phyloP scores from a whole-genome alignment of 2,888 invertebrate genomes.

The Creontiades dilutus region DNA sequence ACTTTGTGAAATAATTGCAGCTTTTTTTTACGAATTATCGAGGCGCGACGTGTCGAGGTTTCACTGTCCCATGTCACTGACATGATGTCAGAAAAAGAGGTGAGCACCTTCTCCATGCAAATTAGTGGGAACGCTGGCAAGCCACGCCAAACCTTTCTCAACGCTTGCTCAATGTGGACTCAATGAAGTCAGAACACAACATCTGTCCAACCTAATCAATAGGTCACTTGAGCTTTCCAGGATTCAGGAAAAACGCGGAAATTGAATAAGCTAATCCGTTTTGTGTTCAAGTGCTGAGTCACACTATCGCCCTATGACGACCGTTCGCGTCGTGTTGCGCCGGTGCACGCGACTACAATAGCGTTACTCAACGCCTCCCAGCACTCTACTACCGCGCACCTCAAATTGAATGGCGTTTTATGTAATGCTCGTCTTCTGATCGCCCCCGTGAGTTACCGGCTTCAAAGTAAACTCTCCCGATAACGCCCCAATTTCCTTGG shows the following conservation, averaged over 20 bases:
- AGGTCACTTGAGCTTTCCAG: too few relatives aligned
- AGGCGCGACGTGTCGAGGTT: too few relatives aligned
- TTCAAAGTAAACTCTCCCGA: background rate
- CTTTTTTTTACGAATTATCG: too few relatives aligned
- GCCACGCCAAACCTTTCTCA: too few relatives aligned
- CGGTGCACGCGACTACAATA: slow-evolving; percentile 3
- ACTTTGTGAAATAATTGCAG: too few relatives aligned
- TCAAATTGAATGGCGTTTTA: slow-evolving; percentile 30
- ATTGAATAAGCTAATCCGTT: slow-evolving; percentile 1
- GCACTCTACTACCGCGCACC: background rate
- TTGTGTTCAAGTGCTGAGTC: background rate
- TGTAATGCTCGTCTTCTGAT: slow-evolving; percentile 32
- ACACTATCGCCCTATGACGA: background rate
- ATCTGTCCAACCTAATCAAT: too few relatives aligned
- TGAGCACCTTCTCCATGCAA: too few relatives aligned
- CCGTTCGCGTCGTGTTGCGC: slow-evolving; percentile 6
- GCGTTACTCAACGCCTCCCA: slow-evolving; percentile 20
- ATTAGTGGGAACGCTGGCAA: too few relatives aligned
- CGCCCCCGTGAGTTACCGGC: slow-evolving; percentile 34
- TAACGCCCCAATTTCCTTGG: background rate
- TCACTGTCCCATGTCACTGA: too few relatives aligned
- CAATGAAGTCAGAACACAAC: too few relatives aligned
- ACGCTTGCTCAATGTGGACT: too few relatives aligned
- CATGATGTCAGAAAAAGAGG: too few relatives aligned
- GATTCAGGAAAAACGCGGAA: background rate